Conservation (phyloP, 2,888 invertebrate genomes). For the Carcina quercana region DNA sequence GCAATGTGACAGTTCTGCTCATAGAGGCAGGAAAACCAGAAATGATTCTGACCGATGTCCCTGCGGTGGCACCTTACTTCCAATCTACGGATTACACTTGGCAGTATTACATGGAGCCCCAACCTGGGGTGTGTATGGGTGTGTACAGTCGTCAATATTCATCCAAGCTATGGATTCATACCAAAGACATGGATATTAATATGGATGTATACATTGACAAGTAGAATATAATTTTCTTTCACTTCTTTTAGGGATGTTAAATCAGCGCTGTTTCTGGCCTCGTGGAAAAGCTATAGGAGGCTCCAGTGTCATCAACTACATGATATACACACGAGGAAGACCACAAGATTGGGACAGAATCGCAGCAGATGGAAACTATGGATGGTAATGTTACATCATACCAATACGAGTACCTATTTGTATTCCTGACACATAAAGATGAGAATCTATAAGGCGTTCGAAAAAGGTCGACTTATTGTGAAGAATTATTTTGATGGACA, state of each 20-base stretch:
- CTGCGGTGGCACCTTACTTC: constrained; percentile 71
- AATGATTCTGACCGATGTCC: constrained; percentile 70
- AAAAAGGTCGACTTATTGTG: too few species aligned
- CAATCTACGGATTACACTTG: constrained; percentile 79
- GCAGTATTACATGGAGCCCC: constrained; percentile 80
- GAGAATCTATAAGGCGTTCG: too few species aligned
- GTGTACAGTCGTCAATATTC: constrained; percentile 5
- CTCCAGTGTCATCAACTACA: constrained; percentile 76
- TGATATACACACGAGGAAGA: constrained; percentile 85
- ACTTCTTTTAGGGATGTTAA: constrained; percentile 40
- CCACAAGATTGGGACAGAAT: constrained; percentile 81
- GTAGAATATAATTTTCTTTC: constrained; percentile 1
- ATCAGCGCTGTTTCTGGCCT: constrained; percentile 59
- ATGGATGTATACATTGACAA: not conserved
- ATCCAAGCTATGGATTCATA: too few species aligned
- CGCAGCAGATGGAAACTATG: constrained; percentile 79
- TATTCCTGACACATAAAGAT: too few species aligned
- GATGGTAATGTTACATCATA: constrained; percentile 75
- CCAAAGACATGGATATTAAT: too few species aligned
- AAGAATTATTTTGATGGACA: too few species aligned
- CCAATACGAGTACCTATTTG: too few species aligned
- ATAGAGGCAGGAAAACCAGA: constrained; percentile 58
- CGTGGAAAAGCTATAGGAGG: constrained; percentile 76
- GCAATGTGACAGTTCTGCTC: constrained; percentile 49
- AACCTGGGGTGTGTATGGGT: constrained; percentile 76